Base-by-base conservation (phyloP, 2,888 invertebrate species). In the Drosophila helvetica region DNA sequence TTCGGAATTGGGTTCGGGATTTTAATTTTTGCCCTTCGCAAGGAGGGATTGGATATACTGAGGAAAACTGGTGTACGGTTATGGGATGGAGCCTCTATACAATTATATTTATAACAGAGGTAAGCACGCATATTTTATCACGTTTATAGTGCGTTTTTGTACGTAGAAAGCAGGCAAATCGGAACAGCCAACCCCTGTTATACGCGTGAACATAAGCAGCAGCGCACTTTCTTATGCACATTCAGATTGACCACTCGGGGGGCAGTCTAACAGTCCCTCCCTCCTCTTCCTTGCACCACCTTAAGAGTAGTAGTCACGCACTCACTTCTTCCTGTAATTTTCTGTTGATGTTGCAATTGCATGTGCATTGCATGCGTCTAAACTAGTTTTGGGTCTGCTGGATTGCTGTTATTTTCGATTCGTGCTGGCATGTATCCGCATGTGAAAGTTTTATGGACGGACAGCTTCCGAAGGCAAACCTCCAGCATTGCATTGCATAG, bases 331-430 rank as follows among this genome's bases (percentile, higher is more conserved):
- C 19, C 30, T 30, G 46, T 25, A 27, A 48, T 46, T 22, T 64
- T 57, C 15, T 25, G 27, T 65, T 17, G 38, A 27, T 47, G 38
- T n/a, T 27, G 25, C 48, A 38, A 61, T 62, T 62, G 61, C 19
- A 47, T 47, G n/a, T 19, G 52, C 18, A 17, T 27, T 64, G 64
- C 64, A 53, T 64, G 27, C 27, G 18, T 52, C 51, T 22, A 68
- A 68, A 68, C 69, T 69, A 69, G 68, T 68, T 69, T 50, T 55
- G 27, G 30, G 56, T 52, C 64, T 52, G 7, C 30, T 65, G 64
- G 53, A 25, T 47, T 52, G 64, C 52, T 64, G 64, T 19, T 47
- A 47, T 46, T 52, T 64, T 64, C 38, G 59, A 59, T 48, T 46
- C 33, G 55, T 60, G 58, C 61, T 19, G 60, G 61, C 27, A 27